Evolutionary conservation across 2,888 invertebrate species (phyloP).

Genomic region (Leistus spinibarbis): DNA sequence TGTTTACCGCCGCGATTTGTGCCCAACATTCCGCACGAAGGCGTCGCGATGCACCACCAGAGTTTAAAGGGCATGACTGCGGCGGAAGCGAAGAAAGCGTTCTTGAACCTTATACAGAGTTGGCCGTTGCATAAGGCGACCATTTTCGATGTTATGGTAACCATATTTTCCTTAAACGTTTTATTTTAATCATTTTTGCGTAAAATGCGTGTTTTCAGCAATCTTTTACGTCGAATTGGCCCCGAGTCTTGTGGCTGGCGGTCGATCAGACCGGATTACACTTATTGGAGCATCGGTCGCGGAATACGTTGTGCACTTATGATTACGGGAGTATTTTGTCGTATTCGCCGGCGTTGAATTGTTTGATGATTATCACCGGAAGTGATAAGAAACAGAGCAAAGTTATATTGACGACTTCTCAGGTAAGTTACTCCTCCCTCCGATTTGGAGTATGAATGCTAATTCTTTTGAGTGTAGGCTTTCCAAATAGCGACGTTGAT

Average conservation of each 20-base stretch:
- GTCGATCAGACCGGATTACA: constrained; percentile 93
- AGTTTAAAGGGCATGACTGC: constrained; percentile 85
- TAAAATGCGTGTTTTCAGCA: constrained; percentile 68
- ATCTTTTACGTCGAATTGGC: constrained; percentile 96
- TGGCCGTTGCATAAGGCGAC: constrained; percentile 94
- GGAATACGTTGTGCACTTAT: constrained; percentile 88
- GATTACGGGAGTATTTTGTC: constrained; percentile 88
- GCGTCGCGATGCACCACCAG: constrained; percentile 90
- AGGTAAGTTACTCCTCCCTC: constrained; percentile 62
- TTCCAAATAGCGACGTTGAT: constrained; percentile 92
- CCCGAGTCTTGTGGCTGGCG: constrained; percentile 88
- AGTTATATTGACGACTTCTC: constrained; percentile 90
- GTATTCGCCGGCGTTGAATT: constrained; percentile 90
- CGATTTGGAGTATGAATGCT: not conserved
- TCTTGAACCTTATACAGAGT: constrained; percentile 88
- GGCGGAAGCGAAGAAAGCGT: constrained; percentile 88
- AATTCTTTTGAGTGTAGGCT: constrained; percentile 63
- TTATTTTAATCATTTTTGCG: too few relatives aligned
- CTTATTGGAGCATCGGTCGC: constrained; percentile 83
- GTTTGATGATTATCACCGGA: constrained; percentile 91
- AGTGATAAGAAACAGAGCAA: constrained; percentile 91
- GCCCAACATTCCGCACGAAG: constrained; percentile 77
- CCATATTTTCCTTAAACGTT: too few relatives aligned
- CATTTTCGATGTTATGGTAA: constrained; percentile 92
- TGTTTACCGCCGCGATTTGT: constrained; percentile 85